Conservation (phyloP, 2,113 vertebrate species). For the Tachycineta bicolor region DNA sequence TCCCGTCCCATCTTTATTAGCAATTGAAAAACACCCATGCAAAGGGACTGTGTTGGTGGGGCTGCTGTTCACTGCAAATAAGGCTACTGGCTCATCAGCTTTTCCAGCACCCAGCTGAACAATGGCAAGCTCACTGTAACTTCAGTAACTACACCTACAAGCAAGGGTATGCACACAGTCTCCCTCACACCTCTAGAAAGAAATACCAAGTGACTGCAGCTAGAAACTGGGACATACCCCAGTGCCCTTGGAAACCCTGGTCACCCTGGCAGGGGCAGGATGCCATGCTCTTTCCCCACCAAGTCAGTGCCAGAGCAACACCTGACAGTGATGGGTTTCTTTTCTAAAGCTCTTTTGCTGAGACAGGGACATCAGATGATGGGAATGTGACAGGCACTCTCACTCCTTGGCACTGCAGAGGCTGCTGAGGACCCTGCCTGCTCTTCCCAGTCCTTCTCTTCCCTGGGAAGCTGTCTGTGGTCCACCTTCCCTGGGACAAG, state of each 20-base stretch:
- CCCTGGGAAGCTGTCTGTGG: background rate
- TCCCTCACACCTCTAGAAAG: background rate
- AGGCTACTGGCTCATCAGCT: background rate
- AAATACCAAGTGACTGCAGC: background rate
- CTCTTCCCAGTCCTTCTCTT: background rate
- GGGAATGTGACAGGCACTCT: background rate
- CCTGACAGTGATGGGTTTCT: background rate
- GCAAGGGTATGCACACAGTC: background rate
- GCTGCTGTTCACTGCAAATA: background rate
- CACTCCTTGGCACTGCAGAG: accelerated
- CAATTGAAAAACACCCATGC: background rate
- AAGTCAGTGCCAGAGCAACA: background rate
- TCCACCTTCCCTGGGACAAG: background rate
- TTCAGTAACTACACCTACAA: background rate
- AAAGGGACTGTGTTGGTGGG: background rate
- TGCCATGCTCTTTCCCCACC: background rate
- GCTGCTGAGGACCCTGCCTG: background rate
- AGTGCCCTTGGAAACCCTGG: background rate
- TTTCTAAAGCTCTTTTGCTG: background rate
- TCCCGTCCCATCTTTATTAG: background rate
- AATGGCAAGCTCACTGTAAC: background rate
- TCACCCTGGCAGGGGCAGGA: background rate
- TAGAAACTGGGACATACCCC: background rate
- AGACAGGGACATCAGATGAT: background rate
- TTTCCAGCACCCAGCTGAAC: background rate